Evolutionary conservation across 2,113 vertebrate species (phyloP).

Genomic region (Ariopsis seemanni): DNA sequence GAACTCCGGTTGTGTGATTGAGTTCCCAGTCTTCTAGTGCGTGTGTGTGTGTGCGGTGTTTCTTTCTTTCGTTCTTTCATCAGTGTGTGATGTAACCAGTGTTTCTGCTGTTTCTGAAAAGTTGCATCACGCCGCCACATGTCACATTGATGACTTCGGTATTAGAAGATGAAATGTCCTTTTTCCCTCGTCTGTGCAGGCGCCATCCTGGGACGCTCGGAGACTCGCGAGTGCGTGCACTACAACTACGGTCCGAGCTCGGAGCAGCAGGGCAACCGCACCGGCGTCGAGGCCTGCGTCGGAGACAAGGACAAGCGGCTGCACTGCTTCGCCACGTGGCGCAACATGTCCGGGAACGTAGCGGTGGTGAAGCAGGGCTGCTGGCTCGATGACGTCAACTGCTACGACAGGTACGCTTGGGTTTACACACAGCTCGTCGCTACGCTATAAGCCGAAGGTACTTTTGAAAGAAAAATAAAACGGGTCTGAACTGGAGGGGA

Average conservation of each 20-base stretch:
- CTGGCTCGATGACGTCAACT: conserved; percentile 98
- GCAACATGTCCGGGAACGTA: conserved; percentile 90
- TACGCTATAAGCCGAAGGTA: too few relatives aligned
- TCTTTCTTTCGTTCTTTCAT: not conserved
- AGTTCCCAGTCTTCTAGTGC: not conserved
- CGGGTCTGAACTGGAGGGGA: too few relatives aligned
- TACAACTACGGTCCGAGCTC: conserved; percentile 87
- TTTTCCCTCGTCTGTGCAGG: conserved; percentile 67
- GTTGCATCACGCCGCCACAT: conserved; percentile 20
- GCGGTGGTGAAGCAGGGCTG: conserved; percentile 96
- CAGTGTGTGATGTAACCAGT: not conserved
- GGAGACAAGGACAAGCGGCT: conserved; percentile 92
- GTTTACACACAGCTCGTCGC: not conserved
- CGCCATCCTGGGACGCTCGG: conserved; percentile 96
- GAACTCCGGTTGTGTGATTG: not conserved
- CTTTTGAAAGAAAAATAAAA: too few relatives aligned
- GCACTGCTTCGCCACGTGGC: conserved; percentile 98
- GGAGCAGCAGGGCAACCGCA: conserved; percentile 92
- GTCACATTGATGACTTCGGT: not conserved
- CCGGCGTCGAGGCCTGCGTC: conserved; percentile 86
- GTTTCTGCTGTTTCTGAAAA: not conserved
- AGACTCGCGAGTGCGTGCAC: conserved; percentile 92
- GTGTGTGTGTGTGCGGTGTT: not conserved
- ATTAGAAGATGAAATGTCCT: not conserved
- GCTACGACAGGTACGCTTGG: conserved; percentile 87